Evolutionary conservation across 2,888 invertebrate genomes (phyloP), one percentile per base, ranked within the genome.

Genomic region (Camptogramma bilineatum): DNA sequence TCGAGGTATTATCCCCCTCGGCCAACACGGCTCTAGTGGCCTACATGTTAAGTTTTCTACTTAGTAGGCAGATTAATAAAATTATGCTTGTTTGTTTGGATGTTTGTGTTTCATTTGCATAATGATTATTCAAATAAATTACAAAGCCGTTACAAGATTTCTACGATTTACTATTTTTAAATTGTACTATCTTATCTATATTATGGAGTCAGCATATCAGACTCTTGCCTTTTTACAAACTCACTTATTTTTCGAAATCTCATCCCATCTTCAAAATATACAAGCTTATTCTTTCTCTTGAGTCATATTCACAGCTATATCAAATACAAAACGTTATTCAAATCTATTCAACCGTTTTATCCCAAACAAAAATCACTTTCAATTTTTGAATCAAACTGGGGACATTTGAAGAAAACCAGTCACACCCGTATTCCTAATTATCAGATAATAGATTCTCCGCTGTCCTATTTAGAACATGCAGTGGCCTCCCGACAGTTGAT

Each of bases 381-480:
- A 39, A 39, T 39, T 44, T 44, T 42, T 8, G 42, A 50, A 24
- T 57, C 28, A 4, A 24, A 52, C 18, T 13, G 34, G 34, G 34
- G 34, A 39, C 34, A 0, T 24, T 50, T 18, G 34, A 57, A 16
- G 42, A 18, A 52, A 47, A 52, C 19, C 34, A 47, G 52, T 31
- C 46, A 48, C 16, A 46, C 51, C 8, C 16, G 42, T 19, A 24
- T 50, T 48, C 9, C 21, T 57, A 48, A 39, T 39, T 13, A 39
- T 39, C 13, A 4, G 9, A 4, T 21, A 54, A 39, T 39, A 21
- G 50, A 68, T 66, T 69, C 64, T 67, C 55, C 59, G 64, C 31
- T 78, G 80, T 73, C 81, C 81, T 75, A 80, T 76, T 73, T 81
- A 73, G 73, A 66, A 60, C 52, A 64, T 74, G 71, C 56, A 67